Evolutionary conservation across 1,140 invertebrate genomes (phyloP), one percentile per base, ranked within the genome.

Genomic region (Brachionus angularis): DNA sequence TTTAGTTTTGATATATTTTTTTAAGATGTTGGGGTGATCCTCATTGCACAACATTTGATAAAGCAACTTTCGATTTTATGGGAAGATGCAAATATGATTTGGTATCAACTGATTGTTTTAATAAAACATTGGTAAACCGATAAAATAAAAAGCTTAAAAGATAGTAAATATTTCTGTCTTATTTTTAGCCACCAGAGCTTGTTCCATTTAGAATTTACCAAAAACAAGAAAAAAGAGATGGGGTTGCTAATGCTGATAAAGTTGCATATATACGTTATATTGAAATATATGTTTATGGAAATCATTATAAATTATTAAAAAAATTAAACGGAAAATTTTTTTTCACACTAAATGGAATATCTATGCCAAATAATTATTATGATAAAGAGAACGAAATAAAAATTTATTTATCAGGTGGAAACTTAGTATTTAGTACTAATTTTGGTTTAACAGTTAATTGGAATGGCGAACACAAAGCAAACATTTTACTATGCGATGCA

Each of bases 371-470:
- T 31, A 47, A 12, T 33, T 50, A 67, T 50, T 31, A 47, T 14
- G 42, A 67, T 36, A 29, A 46, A 5, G 31, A 47, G 8, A 67
- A 67, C 29, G 62, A 42, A 14, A 5, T 67, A 25, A 34, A 33
- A 12, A 14, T 47, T 34, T 67, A 67, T 50, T 23, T 67, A 12
- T 46, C 31, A 25, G 42, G 16, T 36, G 42, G 42, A 50, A 47
- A 21, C 18, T 25, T 67, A 33, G 23, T 67, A 14, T 49, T 67
- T 23, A 34, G 8, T 7, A 67, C 62, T 31, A 21, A 31, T 33
- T 67, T 67, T 23, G 62, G 62, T 31, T n/a, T 67, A 16, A 67
- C 29, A 27, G 14, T 67, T 34, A 50, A 67, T 34, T 67, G 62
- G 62, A 50, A 67, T 50, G 62, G 62, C 7, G 25, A 34, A 34